These are phyloP conservation scores for Trissolcus japonicus DNA, from an alignment of 2,888 invertebrate species.

Conservation along the genomic window DNA sequence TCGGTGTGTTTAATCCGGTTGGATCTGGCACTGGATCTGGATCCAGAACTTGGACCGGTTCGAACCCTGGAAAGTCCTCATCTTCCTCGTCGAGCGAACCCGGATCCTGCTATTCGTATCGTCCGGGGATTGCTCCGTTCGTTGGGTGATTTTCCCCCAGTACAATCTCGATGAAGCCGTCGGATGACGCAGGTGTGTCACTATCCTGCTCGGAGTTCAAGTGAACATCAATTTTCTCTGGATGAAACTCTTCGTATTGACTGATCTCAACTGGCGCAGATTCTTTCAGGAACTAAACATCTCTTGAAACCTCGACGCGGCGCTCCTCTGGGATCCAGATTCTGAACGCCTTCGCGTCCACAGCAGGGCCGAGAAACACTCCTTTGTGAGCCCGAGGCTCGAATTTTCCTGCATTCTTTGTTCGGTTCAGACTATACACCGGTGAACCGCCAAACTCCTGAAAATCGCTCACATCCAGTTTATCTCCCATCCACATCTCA, in stretches of 20 bases:
- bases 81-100: neutral
- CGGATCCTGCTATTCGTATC: neutral
- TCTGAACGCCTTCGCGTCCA: slow-evolving; percentile 13
- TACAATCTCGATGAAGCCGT: neutral
- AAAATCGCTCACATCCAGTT: slow-evolving; percentile 55
- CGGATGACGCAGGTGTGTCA: neutral
- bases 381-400: slow-evolving; percentile 24
- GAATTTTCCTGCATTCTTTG: slow-evolving; percentile 20
- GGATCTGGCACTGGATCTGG: neutral
- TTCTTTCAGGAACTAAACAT: slow-evolving; percentile 26
- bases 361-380: slow-evolving; percentile 8
- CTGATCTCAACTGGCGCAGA: neutral
- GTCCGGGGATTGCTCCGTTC: neutral
- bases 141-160: neutral
- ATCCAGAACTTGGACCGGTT: neutral
- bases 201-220: neutral
- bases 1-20: neutral
- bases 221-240: neutral
- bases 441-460: slow-evolving; percentile 60
- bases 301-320: slow-evolving; percentile 23
- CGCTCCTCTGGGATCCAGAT: slow-evolving; percentile 32
- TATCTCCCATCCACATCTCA: slow-evolving; percentile 48
- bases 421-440: slow-evolving; percentile 26
- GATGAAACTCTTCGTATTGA: slow-evolving; percentile 15
- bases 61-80: neutral